Evolutionary conservation across 2,113 vertebrate species (phyloP).

Genomic region (Grammomys surdaster): DNA sequence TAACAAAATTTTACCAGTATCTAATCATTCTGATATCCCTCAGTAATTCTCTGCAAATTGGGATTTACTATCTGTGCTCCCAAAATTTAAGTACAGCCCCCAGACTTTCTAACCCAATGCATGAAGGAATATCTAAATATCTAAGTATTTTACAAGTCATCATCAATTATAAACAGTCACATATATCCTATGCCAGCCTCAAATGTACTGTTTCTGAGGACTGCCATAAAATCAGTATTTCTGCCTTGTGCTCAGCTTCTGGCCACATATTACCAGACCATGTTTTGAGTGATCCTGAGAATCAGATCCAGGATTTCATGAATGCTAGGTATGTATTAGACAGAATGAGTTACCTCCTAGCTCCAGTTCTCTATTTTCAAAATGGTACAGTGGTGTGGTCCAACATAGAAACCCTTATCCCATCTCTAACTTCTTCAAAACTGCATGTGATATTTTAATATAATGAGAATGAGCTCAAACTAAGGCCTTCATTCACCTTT

Average conservation of each 20-base stretch:
- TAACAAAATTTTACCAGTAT: background rate
- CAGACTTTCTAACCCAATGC: background rate
- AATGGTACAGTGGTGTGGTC: background rate
- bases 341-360: background rate
- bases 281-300: background rate
- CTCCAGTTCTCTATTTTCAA: background rate
- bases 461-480: background rate
- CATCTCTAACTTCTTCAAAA: background rate
- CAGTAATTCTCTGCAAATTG: background rate
- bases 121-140: constrained; percentile 17
- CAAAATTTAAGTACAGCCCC: background rate
- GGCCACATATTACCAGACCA: background rate
- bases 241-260: background rate
- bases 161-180: background rate
- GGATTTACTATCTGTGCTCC: constrained; percentile 26
- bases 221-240: background rate
- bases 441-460: background rate
- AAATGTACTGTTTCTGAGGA: background rate
- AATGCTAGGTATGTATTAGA: background rate
- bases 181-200: background rate
- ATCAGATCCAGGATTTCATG: background rate
- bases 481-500: background rate
- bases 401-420: background rate
- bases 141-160: constrained; percentile 6
- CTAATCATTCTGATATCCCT: background rate